phyloP scores from a whole-genome alignment of 2,797 vertebrate genomes.

The Gila robusta region DNA sequence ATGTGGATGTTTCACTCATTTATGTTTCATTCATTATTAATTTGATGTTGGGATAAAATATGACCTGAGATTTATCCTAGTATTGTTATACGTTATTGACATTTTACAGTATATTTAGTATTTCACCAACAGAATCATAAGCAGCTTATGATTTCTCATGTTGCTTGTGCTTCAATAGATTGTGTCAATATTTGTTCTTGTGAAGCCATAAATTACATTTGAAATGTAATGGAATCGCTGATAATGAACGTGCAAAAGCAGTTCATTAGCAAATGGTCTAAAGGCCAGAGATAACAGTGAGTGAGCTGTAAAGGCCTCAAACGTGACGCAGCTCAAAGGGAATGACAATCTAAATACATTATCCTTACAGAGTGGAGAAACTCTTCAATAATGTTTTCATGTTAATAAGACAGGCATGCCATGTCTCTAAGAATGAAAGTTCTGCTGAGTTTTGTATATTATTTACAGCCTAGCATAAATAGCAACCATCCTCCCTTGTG shows the following conservation, averaged over 20 bases:
- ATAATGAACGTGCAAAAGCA: not conserved
- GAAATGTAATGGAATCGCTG: not conserved
- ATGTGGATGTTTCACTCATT: no score
- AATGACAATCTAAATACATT: not conserved
- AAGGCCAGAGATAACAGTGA: constrained; percentile 11
- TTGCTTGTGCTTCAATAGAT: not conserved
- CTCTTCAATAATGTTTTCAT: not conserved
- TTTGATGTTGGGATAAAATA: not conserved
- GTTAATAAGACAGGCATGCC: constrained; percentile 2
- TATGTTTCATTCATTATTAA: no score
- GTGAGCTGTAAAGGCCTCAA: not conserved
- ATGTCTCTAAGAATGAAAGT: not conserved
- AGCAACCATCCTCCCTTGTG: constrained; percentile 10
- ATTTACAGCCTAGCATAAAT: constrained; percentile 5
- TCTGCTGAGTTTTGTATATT: constrained; percentile 14
- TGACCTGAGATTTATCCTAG: not conserved
- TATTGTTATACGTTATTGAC: not conserved
- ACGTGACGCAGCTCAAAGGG: not conserved
- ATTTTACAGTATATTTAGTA: not conserved
- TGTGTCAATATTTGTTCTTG: not conserved
- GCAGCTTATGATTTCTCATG: not conserved
- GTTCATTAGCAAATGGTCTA: constrained; percentile 16
- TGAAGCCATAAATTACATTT: constrained; percentile 10
- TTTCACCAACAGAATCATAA: not conserved
- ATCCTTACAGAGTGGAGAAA: no score